Conservation (phyloP, 2,888 invertebrate species). For the Rhimphoctona megacephalus region DNA sequence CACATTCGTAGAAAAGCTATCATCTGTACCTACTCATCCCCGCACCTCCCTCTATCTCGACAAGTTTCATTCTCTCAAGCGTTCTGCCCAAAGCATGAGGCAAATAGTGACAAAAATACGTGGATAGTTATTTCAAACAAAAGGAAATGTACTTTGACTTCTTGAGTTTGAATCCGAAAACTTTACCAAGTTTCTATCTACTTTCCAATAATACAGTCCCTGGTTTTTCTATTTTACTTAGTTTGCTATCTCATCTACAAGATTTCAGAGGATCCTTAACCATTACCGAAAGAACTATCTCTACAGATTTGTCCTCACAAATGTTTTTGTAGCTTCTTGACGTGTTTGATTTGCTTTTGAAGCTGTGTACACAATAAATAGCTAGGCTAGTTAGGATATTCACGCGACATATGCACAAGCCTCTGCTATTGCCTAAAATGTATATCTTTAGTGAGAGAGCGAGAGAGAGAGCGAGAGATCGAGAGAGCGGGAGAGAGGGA, state of each 20-base stretch:
- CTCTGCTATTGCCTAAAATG: slow-evolving; percentile 1
- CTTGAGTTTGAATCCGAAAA: slow-evolving; percentile 26
- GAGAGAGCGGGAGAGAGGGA: too few relatives aligned
- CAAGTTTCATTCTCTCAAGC: slow-evolving; percentile 24
- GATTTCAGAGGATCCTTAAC: slow-evolving; percentile 14
- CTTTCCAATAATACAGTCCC: neutral
- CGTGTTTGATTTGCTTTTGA: slow-evolving; percentile 31
- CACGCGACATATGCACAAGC: slow-evolving; percentile 4
- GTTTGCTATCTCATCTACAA: neutral
- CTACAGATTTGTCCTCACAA: slow-evolving; percentile 10
- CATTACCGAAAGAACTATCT: slow-evolving; percentile 28
- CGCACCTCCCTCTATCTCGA: neutral
- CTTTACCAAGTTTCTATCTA: slow-evolving; percentile 16
- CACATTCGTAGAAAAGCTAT: slow-evolving; percentile 58
- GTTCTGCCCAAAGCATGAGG: slow-evolving; percentile 29
- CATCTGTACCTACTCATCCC: neutral
- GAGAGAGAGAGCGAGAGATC: too few relatives aligned
- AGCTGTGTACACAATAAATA: slow-evolving; percentile 50
- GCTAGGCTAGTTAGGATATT: neutral
- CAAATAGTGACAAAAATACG: slow-evolving; percentile 52
- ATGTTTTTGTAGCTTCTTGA: neutral
- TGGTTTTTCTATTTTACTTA: slow-evolving; percentile 10
- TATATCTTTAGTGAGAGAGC: too few relatives aligned
- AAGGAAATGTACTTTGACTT: slow-evolving; percentile 50
- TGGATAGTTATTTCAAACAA: slow-evolving; percentile 48